A percentile compares a stretch with the other conserved stretches of the same genome.
These are phyloP conservation scores for Percina caprodes DNA, from an alignment of 2,113 vertebrate genomes.

Conservation along the genomic window DNA sequence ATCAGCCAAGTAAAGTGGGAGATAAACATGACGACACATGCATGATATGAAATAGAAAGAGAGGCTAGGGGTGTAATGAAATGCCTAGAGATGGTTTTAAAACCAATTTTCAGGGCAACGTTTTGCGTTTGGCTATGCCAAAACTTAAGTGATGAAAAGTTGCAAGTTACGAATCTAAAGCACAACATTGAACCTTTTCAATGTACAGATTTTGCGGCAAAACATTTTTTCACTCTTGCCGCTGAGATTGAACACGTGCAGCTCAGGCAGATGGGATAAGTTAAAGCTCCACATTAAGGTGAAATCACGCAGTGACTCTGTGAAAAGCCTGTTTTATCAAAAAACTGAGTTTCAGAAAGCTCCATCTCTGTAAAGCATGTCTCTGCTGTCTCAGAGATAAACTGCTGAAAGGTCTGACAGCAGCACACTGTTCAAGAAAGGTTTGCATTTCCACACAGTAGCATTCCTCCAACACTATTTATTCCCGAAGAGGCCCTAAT, in stretches of 20 bases:
- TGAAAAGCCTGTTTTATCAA: neutral
- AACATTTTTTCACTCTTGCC: neutral
- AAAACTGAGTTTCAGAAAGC: neutral
- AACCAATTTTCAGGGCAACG: neutral
- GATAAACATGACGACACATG: neutral
- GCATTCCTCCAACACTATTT: neutral
- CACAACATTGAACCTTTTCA: neutral
- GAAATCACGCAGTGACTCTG: neutral
- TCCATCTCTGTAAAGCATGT: neutral
- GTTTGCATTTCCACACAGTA: neutral
- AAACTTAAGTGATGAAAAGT: neutral
- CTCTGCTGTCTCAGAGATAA: constrained; percentile 47
- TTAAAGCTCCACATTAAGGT: neutral
- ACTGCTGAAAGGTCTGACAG: neutral
- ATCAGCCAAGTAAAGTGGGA: neutral
- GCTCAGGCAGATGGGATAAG: neutral
- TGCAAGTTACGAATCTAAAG: neutral
- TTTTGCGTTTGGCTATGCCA: no score
- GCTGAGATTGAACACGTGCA: neutral
- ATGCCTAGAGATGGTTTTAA: neutral
- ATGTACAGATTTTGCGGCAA: neutral
- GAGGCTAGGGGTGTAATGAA: constrained; percentile 3
- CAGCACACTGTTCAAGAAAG: neutral
- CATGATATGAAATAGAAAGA: neutral
- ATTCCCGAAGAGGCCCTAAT: neutral